Conservation (phyloP, 2,113 vertebrate species). For the Phoenicopterus ruber region DNA sequence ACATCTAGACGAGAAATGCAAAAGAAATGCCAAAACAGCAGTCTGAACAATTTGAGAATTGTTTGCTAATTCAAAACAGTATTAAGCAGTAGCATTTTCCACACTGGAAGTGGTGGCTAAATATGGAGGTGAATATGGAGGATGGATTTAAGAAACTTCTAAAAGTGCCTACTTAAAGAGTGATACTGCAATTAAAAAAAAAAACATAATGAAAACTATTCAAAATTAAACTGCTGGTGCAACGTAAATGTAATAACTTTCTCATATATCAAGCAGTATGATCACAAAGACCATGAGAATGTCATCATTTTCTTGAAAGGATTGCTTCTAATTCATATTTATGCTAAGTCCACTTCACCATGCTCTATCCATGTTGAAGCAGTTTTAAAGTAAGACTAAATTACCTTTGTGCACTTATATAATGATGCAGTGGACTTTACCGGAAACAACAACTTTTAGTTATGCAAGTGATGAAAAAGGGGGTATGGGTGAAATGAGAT, state of each 20-base stretch:
- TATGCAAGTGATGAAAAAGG: background rate
- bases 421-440: background rate
- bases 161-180: background rate
- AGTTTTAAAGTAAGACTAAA: background rate
- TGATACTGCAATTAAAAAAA: background rate
- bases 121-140: background rate
- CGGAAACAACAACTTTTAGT: background rate
- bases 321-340: background rate
- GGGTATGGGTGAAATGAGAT: background rate
- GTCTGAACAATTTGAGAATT: background rate
- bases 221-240: background rate
- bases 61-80: conserved; percentile 27
- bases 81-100: conserved; percentile 1
- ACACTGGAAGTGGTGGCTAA: background rate
- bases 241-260: background rate
- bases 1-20: background rate
- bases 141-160: background rate
- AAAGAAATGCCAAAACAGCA: background rate
- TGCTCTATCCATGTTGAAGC: background rate
- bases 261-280: background rate
- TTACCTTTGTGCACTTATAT: background rate
- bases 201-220: background rate
- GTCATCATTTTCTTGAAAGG: background rate
- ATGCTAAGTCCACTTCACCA: background rate
- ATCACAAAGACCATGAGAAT: background rate